Percentiles rank a stretch among this genome's conserved stretches.
Conservation (phyloP, 2,888 invertebrate genomes). For the Andrena flavipes region DNA sequence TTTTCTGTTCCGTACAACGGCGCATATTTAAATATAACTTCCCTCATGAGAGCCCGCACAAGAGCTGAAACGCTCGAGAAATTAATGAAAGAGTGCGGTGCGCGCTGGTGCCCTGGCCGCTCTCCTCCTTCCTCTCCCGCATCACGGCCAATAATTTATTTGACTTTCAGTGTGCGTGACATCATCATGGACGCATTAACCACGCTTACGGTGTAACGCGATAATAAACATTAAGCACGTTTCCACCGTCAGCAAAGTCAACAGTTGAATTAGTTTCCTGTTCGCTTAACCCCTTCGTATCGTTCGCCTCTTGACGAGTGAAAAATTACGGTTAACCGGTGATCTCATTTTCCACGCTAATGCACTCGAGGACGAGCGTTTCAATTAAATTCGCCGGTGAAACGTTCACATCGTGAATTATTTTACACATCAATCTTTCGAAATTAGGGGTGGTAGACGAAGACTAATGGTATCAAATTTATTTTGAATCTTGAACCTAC, state of each 20-base stretch:
- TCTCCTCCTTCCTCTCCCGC: conserved; percentile 10
- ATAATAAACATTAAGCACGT: conserved; percentile 53
- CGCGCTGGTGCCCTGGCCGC: background rate
- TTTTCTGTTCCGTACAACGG: conserved; percentile 28
- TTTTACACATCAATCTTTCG: background rate
- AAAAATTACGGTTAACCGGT: conserved; percentile 12
- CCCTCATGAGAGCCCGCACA: conserved; percentile 53
- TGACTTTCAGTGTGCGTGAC: conserved; percentile 59
- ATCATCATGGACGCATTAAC: conserved; percentile 61
- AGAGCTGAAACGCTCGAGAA: conserved; percentile 54
- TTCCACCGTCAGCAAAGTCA: conserved; percentile 22
- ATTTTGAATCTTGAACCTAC: no score
- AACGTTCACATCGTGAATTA: background rate
- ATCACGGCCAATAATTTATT: conserved; percentile 57
- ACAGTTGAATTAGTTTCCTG: conserved; percentile 49
- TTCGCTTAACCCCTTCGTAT: conserved; percentile 35
- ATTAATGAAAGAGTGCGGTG: conserved; percentile 57
- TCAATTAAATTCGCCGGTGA: background rate
- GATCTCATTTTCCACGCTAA: conserved; percentile 7
- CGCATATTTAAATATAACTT: conserved; percentile 60
- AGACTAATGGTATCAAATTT: no score
- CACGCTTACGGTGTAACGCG: conserved; percentile 56
- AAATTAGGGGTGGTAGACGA: no score
- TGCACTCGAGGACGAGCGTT: background rate
- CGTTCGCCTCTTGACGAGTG: conserved; percentile 24